Evolutionary conservation across 2,888 invertebrate genomes (phyloP).

Genomic region (Drosophila paramelanica): DNA sequence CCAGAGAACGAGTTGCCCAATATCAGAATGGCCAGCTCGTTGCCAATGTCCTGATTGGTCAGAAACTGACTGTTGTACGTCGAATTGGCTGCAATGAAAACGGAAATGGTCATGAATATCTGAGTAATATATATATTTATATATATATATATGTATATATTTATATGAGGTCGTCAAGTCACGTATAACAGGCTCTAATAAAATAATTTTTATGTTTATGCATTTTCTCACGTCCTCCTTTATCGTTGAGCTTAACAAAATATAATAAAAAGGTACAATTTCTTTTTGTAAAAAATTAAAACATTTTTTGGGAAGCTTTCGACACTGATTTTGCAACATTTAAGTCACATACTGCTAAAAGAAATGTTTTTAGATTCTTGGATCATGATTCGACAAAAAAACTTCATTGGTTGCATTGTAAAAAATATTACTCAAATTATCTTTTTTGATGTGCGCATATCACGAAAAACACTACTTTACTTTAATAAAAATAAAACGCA

Average conservation of each 20-base stretch:
- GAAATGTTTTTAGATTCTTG: no score
- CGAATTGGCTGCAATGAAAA: constrained; percentile 87
- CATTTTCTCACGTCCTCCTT: constrained; percentile 33
- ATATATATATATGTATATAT: no score
- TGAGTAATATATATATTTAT: background rate
- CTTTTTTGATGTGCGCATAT: background rate
- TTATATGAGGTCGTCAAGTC: background rate
- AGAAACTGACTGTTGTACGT: constrained; percentile 91
- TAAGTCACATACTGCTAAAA: no score
- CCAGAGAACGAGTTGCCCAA: constrained; percentile 93
- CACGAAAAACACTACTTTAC: background rate
- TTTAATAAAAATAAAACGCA: background rate
- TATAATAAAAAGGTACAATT: background rate
- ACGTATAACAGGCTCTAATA: constrained; percentile 7
- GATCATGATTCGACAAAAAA: background rate
- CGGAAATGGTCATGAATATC: constrained; percentile 10
- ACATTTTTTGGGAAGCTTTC: no score
- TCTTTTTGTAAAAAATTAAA: no score
- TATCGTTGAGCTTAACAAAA: background rate
- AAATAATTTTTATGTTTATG: background rate
- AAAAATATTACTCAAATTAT: no score
- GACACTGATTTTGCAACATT: no score
- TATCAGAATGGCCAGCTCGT: constrained; percentile 90
- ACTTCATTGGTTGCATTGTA: no score
- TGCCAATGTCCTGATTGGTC: constrained; percentile 89